Conservation (phyloP, 2,888 invertebrate genomes). For the Apotomis betuletana region DNA sequence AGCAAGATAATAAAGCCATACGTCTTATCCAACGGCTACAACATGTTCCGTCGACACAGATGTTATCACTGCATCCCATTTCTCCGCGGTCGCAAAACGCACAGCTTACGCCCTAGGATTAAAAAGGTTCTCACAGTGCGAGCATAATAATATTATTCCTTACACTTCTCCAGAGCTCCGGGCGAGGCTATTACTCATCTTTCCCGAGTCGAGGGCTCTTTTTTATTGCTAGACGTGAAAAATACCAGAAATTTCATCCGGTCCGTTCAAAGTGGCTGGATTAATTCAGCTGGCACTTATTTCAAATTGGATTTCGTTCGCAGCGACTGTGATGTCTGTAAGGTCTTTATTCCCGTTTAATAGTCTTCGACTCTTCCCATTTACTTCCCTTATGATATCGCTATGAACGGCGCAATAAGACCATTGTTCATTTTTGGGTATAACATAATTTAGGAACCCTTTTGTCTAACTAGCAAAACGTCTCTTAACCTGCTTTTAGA, state of each 20-base stretch:
- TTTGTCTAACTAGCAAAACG: not conserved
- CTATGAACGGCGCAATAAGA: conserved; percentile 51
- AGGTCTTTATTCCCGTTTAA: conserved; percentile 74
- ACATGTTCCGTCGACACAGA: conserved; percentile 43
- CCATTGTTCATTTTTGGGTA: conserved; percentile 21
- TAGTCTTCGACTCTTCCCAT: conserved; percentile 66
- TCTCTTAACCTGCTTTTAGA: not conserved
- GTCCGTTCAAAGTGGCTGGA: conserved; percentile 79
- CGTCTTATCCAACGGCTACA: conserved; percentile 33
- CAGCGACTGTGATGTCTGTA: conserved; percentile 63
- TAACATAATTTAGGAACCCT: not conserved
- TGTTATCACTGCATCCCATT: conserved; percentile 38
- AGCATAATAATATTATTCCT: conserved; percentile 80
- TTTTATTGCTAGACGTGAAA: conserved; percentile 83
- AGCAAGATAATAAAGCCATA: conserved; percentile 16
- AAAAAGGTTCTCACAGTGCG: conserved; percentile 72
- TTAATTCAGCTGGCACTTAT: conserved; percentile 83
- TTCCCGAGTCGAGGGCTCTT: conserved; percentile 74
- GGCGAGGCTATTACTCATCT: conserved; percentile 79
- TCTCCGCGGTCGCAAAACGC: conserved; percentile 48
- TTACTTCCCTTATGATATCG: conserved; percentile 54
- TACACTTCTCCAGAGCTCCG: conserved; percentile 73
- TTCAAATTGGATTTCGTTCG: conserved; percentile 81
- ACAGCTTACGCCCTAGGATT: conserved; percentile 62
- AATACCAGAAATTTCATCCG: conserved; percentile 82